Conservation (phyloP, 37 sponge, comb jelly and placozoan genomes). For the Mnemiopsis leidyi region DNA sequence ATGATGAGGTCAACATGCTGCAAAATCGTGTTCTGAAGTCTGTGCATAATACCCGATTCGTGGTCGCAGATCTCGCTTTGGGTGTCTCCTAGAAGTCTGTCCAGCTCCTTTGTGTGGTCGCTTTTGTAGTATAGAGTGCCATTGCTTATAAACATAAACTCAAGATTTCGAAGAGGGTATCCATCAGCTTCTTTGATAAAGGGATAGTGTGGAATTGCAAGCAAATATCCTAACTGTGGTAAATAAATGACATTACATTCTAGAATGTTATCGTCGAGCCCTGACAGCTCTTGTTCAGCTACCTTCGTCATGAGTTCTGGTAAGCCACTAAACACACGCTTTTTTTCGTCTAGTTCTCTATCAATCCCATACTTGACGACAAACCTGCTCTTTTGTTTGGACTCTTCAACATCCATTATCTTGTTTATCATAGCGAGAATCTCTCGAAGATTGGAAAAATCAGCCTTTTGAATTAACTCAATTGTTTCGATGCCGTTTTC, state of each 20-base stretch:
- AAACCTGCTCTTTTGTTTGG: constrained; percentile 76
- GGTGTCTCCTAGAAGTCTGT: constrained; percentile 84
- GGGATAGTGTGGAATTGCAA: constrained; percentile 71
- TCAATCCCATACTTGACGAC: constrained; percentile 87
- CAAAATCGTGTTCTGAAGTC: constrained; percentile 87
- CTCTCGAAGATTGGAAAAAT: constrained; percentile 40
- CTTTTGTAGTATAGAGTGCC: constrained; percentile 84
- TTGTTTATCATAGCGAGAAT: constrained; percentile 61
- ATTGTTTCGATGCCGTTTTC: constrained; percentile 74
- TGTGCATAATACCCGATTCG: constrained; percentile 89
- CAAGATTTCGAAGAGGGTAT: constrained; percentile 69
- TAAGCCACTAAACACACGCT: constrained; percentile 78
- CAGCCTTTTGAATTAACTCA: constrained; percentile 28
- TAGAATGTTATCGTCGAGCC: constrained; percentile 70
- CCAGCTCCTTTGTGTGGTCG: constrained; percentile 82
- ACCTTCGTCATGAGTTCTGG: constrained; percentile 93
- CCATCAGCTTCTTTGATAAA: constrained; percentile 68
- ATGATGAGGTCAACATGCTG: constrained; percentile 72
- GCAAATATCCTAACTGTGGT: constrained; percentile 90
- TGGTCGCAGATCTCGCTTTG: constrained; percentile 89
- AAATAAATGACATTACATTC: constrained; percentile 93
- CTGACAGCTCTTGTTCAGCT: constrained; percentile 83
- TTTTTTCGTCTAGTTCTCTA: constrained; percentile 84
- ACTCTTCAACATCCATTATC: constrained; percentile 84
- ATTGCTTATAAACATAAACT: constrained; percentile 79